These are phyloP conservation scores for Aplysia californica DNA, from an alignment of 1,140 invertebrate genomes.

Conservation along the genomic window DNA sequence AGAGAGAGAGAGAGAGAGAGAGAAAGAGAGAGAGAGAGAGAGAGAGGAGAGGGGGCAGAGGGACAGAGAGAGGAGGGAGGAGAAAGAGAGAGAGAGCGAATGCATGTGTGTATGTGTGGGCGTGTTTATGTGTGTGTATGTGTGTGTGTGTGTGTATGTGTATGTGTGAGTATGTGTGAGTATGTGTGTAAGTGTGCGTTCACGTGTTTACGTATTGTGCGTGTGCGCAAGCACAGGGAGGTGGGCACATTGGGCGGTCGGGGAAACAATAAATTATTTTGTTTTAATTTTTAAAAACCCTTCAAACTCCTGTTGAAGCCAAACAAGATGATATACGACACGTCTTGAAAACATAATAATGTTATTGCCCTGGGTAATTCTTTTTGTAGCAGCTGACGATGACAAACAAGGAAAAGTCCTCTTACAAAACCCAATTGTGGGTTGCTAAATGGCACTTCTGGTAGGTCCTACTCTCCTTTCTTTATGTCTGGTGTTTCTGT, in stretches of 20 bases:
- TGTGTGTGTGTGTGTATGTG: too few relatives aligned
- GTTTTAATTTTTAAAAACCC: conserved; percentile 38
- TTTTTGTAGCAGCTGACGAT: too few relatives aligned
- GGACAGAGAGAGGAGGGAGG: neutral
- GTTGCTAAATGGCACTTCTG: neutral
- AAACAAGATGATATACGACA: too few relatives aligned
- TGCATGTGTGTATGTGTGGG: too few relatives aligned
- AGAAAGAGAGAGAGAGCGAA: neutral
- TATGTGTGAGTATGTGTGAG: too few relatives aligned
- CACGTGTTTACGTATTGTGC: neutral
- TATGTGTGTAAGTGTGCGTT: neutral
- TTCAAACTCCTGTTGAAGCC: too few relatives aligned
- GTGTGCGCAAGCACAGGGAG: neutral
- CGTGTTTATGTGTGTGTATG: too few relatives aligned
- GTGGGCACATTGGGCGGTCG: neutral
- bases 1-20: neutral
- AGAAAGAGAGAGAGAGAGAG: neutral
- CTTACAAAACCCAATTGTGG: neutral
- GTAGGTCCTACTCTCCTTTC: too few relatives aligned
- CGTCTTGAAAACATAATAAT: too few relatives aligned
- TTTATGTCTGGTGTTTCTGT: too few relatives aligned
- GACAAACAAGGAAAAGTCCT: conserved; percentile 27
- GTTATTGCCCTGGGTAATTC: too few relatives aligned
- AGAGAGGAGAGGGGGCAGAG: neutral
- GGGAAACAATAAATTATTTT: conserved; percentile 14